These are phyloP conservation scores for Hartigia nigra DNA, from an alignment of 2,888 invertebrate species.

Conservation along the genomic window DNA sequence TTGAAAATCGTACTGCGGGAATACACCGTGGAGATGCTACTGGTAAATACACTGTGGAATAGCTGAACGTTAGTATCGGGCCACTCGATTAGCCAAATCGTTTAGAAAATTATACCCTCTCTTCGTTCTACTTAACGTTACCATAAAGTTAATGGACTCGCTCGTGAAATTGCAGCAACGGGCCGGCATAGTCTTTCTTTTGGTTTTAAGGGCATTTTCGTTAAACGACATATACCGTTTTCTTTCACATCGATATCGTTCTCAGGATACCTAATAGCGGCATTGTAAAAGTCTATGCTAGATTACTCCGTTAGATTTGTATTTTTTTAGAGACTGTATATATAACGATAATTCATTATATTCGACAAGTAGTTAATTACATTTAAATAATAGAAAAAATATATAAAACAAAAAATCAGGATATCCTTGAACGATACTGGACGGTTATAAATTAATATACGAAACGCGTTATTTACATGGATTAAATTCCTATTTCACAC, in stretches of 20 bases:
- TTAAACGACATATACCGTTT: neutral
- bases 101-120: conserved; percentile 52
- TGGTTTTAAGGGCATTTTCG: neutral
- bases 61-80: conserved; percentile 5
- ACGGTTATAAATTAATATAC: conserved; percentile 43
- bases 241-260: neutral
- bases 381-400: conserved; percentile 47
- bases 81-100: conserved; percentile 55
- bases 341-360: neutral
- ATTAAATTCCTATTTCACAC: conserved; percentile 19
- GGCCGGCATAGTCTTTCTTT: neutral
- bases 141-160: conserved; percentile 40
- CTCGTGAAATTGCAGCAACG: neutral
- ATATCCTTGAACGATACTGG: conserved; percentile 33
- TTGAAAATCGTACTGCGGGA: neutral
- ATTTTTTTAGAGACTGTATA: neutral
- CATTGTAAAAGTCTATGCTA: neutral
- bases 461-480: conserved; percentile 42
- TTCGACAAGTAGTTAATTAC: conserved; percentile 35
- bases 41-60: neutral
- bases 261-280: neutral
- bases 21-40: neutral
- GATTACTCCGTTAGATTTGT: neutral
- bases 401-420: conserved; percentile 47
- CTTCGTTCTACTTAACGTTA: conserved; percentile 47